Conservation (phyloP, 2,888 invertebrate genomes). For the Spisula solida region DNA sequence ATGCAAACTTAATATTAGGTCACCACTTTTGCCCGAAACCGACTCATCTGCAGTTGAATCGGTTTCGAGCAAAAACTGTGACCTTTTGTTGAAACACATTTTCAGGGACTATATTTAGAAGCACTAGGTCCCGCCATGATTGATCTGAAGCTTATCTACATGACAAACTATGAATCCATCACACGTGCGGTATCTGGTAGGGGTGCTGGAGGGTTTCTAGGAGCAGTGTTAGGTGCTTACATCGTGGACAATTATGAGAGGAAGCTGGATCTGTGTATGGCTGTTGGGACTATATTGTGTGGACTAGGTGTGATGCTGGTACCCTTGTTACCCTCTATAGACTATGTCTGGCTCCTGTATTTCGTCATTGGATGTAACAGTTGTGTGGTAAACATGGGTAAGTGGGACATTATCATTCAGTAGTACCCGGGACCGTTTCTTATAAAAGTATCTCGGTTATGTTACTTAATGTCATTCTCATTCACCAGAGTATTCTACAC, state of each 20-base stretch:
- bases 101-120: conserved; percentile 62
- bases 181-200: conserved; percentile 57
- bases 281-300: conserved; percentile 36
- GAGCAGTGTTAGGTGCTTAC: conserved; percentile 54
- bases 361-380: conserved; percentile 43
- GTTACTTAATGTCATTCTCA: too few relatives aligned
- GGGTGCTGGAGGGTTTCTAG: conserved; percentile 62
- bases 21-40: too few relatives aligned
- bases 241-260: conserved; percentile 57
- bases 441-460: too few relatives aligned
- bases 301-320: conserved; percentile 46
- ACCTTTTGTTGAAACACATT: too few relatives aligned
- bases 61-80: too few relatives aligned
- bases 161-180: conserved; percentile 57
- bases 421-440: too few relatives aligned
- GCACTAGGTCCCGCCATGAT: conserved; percentile 65
- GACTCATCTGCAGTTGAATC: too few relatives aligned
- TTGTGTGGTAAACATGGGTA: conserved; percentile 58
- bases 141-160: conserved; percentile 60
- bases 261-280: conserved; percentile 51
- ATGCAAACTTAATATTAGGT: too few relatives aligned
- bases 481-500: too few relatives aligned
- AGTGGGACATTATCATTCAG: background rate
- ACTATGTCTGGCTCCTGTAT: conserved; percentile 60
- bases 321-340: conserved; percentile 43